These are phyloP conservation scores for Lepus oiostolus DNA, from an alignment of 2,797 vertebrate genomes.

Conservation along the genomic window DNA sequence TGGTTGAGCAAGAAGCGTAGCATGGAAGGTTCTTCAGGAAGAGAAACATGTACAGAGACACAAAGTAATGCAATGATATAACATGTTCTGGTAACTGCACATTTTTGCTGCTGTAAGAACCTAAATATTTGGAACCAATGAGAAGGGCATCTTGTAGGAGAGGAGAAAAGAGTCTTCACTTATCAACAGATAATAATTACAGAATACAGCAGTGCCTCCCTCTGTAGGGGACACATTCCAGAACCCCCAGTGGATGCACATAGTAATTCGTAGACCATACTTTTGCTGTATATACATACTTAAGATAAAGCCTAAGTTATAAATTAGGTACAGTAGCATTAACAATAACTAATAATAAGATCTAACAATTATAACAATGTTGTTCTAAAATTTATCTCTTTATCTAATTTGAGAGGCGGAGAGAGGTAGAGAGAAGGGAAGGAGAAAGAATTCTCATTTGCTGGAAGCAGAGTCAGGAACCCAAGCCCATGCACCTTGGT, in stretches of 20 bases:
- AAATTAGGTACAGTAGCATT: background rate
- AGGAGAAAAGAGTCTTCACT: background rate
- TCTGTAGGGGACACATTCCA: background rate
- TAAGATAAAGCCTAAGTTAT: background rate
- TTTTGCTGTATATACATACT: background rate
- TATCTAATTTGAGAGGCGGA: too few relatives aligned
- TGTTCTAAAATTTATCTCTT: too few relatives aligned
- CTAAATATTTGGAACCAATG: background rate
- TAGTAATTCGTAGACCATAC: too few relatives aligned
- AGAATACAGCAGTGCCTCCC: fast-evolving
- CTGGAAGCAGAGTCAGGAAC: too few relatives aligned
- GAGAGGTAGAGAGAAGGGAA: too few relatives aligned
- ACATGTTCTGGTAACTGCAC: background rate
- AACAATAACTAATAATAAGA: background rate
- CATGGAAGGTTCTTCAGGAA: background rate
- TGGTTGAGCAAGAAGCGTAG: background rate
- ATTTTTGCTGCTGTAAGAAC: background rate
- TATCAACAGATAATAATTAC: background rate
- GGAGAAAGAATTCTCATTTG: too few relatives aligned
- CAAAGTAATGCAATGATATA: background rate
- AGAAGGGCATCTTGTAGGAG: too few relatives aligned
- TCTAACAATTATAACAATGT: background rate
- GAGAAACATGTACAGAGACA: background rate
- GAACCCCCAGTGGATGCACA: too few relatives aligned
- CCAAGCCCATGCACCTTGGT: too few relatives aligned